A percentile compares a stretch with the other conserved stretches of the same genome.
Evolutionary conservation across 2,113 vertebrate species (phyloP).

Genomic region (Corydoras sp.): DNA sequence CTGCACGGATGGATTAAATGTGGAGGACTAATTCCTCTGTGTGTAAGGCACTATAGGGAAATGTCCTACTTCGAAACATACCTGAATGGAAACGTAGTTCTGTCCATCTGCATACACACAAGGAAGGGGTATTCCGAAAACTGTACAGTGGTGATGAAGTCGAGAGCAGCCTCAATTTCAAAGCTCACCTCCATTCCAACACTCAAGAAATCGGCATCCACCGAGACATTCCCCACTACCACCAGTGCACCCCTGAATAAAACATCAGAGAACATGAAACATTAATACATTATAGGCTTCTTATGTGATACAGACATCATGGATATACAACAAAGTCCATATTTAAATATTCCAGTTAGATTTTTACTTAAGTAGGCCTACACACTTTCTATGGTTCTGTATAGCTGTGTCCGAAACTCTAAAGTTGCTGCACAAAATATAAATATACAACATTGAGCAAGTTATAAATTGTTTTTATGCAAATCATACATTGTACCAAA

Average conservation of each 20-base stretch:
- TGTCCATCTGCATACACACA: slow-evolving; percentile 96
- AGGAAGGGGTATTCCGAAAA: slow-evolving; percentile 96
- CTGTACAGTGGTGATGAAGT: slow-evolving; percentile 91
- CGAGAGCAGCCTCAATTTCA: slow-evolving; percentile 76
- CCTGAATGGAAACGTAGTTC: slow-evolving; percentile 78
- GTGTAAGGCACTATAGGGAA: too few relatives aligned
- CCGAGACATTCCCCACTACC: slow-evolving; percentile 71
- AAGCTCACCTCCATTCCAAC: slow-evolving; percentile 78
- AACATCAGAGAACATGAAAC: background rate
- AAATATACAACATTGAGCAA: too few relatives aligned
- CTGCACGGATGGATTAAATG: background rate
- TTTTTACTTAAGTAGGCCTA: too few relatives aligned
- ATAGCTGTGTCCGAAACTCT: too few relatives aligned
- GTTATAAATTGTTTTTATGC: too few relatives aligned
- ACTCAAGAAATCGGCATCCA: slow-evolving; percentile 83
- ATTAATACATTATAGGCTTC: too few relatives aligned
- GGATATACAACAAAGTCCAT: too few relatives aligned
- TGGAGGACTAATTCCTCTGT: background rate
- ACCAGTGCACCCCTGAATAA: slow-evolving; percentile 73
- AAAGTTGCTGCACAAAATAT: too few relatives aligned
- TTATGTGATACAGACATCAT: too few relatives aligned
- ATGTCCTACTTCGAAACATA: slow-evolving; percentile 42
- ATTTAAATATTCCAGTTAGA: too few relatives aligned
- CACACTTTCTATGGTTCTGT: too few relatives aligned
- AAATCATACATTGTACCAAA: too few relatives aligned